Conservation (phyloP, 2,888 invertebrate genomes). For the Drosophila bunnanda region DNA sequence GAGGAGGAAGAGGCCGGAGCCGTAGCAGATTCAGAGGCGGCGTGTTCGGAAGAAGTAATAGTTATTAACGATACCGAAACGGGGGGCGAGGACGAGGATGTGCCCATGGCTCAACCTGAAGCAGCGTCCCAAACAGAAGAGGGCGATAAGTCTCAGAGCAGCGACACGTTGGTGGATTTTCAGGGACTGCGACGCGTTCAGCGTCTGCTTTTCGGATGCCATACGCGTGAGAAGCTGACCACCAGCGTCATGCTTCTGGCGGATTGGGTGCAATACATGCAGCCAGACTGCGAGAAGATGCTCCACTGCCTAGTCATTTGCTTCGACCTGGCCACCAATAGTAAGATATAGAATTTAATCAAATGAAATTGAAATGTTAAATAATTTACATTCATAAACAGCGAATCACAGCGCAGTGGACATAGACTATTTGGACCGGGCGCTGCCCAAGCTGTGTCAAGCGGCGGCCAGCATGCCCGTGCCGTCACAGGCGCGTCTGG, state of each 20-base stretch:
- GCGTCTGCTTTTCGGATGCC: slow-evolving; percentile 82
- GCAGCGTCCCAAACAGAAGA: neutral
- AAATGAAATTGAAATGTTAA: neutral
- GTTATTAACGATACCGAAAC: slow-evolving; percentile 6
- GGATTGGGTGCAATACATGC: slow-evolving; percentile 68
- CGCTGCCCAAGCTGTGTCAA: slow-evolving; percentile 91
- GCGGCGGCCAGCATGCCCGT: slow-evolving; percentile 91
- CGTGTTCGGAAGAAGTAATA: neutral
- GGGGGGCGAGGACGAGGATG: slow-evolving; percentile 69
- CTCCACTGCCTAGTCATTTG: slow-evolving; percentile 88
- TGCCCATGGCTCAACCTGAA: slow-evolving; percentile 59
- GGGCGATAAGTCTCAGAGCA: slow-evolving; percentile 43
- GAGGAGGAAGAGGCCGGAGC: slow-evolving; percentile 11
- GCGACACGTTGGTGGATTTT: slow-evolving; percentile 87
- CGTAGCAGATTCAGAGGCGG: slow-evolving; percentile 2
- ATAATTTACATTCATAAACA: slow-evolving; percentile 10
- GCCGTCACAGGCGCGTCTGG: slow-evolving; percentile 91
- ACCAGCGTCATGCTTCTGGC: slow-evolving; percentile 71
- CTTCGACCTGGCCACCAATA: slow-evolving; percentile 91
- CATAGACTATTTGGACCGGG: slow-evolving; percentile 93
- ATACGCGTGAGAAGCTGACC: slow-evolving; percentile 78
- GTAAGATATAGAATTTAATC: slow-evolving; percentile 81
- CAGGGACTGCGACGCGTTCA: slow-evolving; percentile 85
- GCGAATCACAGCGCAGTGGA: slow-evolving; percentile 86
- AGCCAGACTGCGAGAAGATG: slow-evolving; percentile 79